These are phyloP conservation scores for Gryllus bimaculatus DNA, from an alignment of 1,140 invertebrate genomes.

Conservation along the genomic window DNA sequence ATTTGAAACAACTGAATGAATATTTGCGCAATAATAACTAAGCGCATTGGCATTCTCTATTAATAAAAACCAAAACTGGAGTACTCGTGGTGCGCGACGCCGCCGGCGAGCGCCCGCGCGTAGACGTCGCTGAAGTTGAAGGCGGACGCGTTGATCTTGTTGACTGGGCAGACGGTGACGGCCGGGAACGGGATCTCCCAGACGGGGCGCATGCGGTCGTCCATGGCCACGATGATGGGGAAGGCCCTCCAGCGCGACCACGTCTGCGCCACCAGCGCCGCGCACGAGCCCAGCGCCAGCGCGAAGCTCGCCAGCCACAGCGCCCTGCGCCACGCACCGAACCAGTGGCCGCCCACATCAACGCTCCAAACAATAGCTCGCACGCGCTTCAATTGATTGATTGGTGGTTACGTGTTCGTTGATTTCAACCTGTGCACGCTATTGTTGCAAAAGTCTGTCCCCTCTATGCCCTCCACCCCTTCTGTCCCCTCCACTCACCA, in stretches of 20 bases:
- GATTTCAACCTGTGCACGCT: too few species aligned
- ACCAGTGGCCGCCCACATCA: too few species aligned
- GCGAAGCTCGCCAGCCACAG: conserved; percentile 42
- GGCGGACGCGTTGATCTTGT: conserved; percentile 39
- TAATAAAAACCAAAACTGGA: too few species aligned
- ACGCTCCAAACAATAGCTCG: too few species aligned
- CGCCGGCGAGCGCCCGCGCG: neutral
- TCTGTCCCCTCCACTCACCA: too few species aligned
- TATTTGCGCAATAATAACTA: too few species aligned
- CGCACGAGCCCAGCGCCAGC: conserved; percentile 38
- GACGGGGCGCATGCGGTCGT: conserved; percentile 41
- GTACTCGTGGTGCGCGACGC: neutral
- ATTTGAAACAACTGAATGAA: too few species aligned
- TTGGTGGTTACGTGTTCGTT: too few species aligned
- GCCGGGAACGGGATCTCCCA: conserved; percentile 49
- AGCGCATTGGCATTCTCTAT: too few species aligned
- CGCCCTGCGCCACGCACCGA: conserved; percentile 28
- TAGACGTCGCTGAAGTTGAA: conserved; percentile 41
- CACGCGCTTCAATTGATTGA: too few species aligned
- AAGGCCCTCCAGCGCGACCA: conserved; percentile 45
- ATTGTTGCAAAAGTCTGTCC: too few species aligned
- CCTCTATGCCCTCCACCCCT: too few species aligned
- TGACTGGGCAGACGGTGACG: conserved; percentile 49
- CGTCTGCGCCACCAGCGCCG: conserved; percentile 38
- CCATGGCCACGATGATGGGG: conserved; percentile 48